Evolutionary conservation across 2,113 vertebrate genomes (phyloP).

Genomic region (Hypocryptadius cinnamomeus): DNA sequence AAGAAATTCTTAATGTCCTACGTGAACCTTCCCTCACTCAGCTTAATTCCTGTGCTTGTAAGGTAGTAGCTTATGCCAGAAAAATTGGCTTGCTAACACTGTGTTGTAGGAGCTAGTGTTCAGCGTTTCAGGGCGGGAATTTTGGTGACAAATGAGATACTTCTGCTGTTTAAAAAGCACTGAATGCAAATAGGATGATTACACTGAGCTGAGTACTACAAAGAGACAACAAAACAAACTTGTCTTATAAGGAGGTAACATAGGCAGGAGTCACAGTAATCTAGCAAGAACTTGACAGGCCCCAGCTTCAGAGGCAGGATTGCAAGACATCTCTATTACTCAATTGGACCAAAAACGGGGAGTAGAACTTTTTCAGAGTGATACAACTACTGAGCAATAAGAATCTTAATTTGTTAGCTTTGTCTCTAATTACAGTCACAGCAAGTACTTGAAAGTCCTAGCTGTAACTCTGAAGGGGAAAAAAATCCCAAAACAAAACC

Average conservation of each 20-base stretch:
- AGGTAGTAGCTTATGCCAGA: background rate
- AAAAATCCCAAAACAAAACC: background rate
- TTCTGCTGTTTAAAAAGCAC: background rate
- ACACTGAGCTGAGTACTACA: background rate
- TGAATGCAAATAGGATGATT: background rate
- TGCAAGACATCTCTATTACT: background rate
- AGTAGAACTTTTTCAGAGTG: background rate
- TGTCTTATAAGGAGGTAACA: background rate
- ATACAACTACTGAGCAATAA: background rate
- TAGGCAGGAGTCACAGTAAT: background rate
- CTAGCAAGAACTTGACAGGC: background rate
- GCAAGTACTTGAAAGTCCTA: background rate
- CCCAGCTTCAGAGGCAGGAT: background rate
- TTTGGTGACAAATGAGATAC: background rate
- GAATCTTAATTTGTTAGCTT: background rate
- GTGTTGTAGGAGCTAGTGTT: background rate
- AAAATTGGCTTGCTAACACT: background rate
- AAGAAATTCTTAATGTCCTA: background rate
- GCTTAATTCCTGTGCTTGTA: fast-evolving
- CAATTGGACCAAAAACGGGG: background rate
- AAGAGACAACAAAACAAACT: background rate
- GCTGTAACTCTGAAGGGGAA: background rate
- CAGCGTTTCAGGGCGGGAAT: fast-evolving
- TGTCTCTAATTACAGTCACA: background rate
- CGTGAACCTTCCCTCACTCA: background rate